These are phyloP conservation scores for Coreoperca whiteheadi DNA, from an alignment of 2,113 vertebrate species.

Conservation along the genomic window DNA sequence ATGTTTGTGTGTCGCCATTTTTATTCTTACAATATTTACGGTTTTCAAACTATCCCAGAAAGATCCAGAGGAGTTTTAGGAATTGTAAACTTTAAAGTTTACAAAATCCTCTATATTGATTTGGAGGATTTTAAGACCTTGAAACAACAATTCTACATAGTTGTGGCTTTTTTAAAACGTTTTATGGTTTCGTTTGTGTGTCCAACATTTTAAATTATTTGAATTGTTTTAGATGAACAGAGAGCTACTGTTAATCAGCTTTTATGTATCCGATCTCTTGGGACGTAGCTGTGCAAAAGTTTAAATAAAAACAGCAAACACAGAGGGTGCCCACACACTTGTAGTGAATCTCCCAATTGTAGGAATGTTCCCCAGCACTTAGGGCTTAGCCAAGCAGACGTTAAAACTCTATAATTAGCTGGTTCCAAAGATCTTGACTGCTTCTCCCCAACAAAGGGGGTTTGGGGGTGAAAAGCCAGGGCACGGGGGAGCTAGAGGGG, in stretches of 20 bases:
- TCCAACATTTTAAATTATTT: background rate
- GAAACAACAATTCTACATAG: background rate
- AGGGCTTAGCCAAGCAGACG: slow-evolving; percentile 73
- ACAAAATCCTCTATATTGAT: background rate
- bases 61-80: background rate
- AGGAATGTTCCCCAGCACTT: slow-evolving; percentile 71
- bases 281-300: background rate
- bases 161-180: background rate
- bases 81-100: background rate
- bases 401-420: slow-evolving; percentile 83
- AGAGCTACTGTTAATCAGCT: background rate
- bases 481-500: slow-evolving; percentile 22
- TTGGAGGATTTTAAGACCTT: background rate
- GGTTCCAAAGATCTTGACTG: slow-evolving; percentile 67
- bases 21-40: background rate
- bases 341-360: slow-evolving; percentile 53
- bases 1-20: background rate
- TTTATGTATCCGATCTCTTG: background rate
- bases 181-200: background rate
- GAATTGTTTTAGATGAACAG: background rate
- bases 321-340: background rate
- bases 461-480: slow-evolving; percentile 74
- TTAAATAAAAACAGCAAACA: slow-evolving; percentile 23
- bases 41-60: background rate
- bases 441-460: slow-evolving; percentile 74